Evolutionary conservation across 1,140 invertebrate genomes (phyloP), one percentile per base, ranked within the genome.

Genomic region (Drosophila navojoa): DNA sequence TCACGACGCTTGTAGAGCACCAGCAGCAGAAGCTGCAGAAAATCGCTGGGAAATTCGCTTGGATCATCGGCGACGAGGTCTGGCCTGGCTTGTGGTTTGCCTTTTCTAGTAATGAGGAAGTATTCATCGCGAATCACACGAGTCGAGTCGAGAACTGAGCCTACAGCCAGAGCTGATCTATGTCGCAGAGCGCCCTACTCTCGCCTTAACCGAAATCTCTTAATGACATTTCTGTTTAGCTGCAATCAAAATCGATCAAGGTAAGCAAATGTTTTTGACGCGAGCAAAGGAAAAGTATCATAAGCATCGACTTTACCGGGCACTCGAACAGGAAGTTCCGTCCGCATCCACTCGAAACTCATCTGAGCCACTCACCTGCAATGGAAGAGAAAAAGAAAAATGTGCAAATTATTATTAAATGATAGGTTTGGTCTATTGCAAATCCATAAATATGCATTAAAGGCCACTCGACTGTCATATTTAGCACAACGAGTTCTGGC

Each of bases 311-410:
- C 32, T 57, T 57, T 57, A 44, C 38, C 40, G 3, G 2, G 35
- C 54, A 19, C 4, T 11, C 32, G 54, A 57, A 5, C 35, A 42
- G 27, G 32, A 13, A 57, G 6, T 15, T 44, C 40, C 4, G 13
- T 10, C 19, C 2, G 11, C 35, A 11, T 38, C 35, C 35, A 11
- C 2, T 11, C 2, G 35, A 38, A 38, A 38, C 35, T 38, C 35
- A 38, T 11, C 35, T 15, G 9, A 9, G 5, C 16, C 69, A 82
- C 82, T 87, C 79, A 87, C 82, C 82, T 87, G 84, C 16, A 87
- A 86, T 63, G 50, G 80, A 72, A n/a, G 16, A 38, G 16, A 22
- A 22, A 22, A 22, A 22, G 19, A 61, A 6, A 63, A 68, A 50
- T 62, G 35, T 44, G 47, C 32, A 22, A 61, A 29, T 76, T 44